A percentile compares a stretch with the other conserved stretches of the same genome.
phyloP scores from a whole-genome alignment of 2,113 vertebrate genomes.

The Lampris incognitus region DNA sequence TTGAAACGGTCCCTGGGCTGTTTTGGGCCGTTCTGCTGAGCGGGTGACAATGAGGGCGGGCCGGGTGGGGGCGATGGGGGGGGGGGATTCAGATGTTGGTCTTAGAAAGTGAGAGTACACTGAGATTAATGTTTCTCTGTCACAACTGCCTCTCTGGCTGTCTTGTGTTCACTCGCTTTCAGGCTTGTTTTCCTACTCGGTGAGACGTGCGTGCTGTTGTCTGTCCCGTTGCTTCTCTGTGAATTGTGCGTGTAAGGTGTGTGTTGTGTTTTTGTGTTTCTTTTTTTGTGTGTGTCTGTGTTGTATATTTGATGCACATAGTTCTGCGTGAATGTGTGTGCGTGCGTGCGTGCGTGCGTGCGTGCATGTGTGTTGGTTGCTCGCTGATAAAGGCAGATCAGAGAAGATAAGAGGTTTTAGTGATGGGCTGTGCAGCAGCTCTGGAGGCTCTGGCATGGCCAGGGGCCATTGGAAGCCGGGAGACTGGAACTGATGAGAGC shows the following conservation, averaged over 20 bases:
- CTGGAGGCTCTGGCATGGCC: slow-evolving; percentile 66
- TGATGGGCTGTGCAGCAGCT: slow-evolving; percentile 62
- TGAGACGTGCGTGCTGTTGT: slow-evolving; percentile 51
- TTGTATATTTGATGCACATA: not conserved
- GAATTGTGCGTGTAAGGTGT: slow-evolving; percentile 16
- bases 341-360: slow-evolving; percentile 2
- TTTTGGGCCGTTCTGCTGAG: slow-evolving; percentile 21
- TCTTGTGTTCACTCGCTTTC: slow-evolving; percentile 42
- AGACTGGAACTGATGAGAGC: slow-evolving; percentile 72
- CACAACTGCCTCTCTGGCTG: slow-evolving; percentile 58
- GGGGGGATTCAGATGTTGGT: slow-evolving; percentile 66
- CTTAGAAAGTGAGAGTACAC: slow-evolving; percentile 52
- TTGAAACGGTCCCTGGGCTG: slow-evolving; percentile 45
- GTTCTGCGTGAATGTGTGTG: slow-evolving; percentile 3
- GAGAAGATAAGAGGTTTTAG: slow-evolving; percentile 67
- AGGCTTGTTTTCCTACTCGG: not conserved
- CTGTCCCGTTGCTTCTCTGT: not conserved
- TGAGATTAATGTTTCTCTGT: slow-evolving; percentile 72
- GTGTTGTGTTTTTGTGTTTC: slow-evolving; percentile 39
- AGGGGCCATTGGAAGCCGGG: slow-evolving; percentile 69
- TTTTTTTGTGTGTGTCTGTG: slow-evolving; percentile 24
- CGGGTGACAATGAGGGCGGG: slow-evolving; percentile 44
- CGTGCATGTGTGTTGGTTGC: slow-evolving; percentile 43
- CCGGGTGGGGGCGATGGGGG: slow-evolving; percentile 60
- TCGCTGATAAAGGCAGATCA: slow-evolving; percentile 75